Evolutionary conservation across 1,140 invertebrate genomes (phyloP).

Genomic region (Scaptomyza pallida): DNA sequence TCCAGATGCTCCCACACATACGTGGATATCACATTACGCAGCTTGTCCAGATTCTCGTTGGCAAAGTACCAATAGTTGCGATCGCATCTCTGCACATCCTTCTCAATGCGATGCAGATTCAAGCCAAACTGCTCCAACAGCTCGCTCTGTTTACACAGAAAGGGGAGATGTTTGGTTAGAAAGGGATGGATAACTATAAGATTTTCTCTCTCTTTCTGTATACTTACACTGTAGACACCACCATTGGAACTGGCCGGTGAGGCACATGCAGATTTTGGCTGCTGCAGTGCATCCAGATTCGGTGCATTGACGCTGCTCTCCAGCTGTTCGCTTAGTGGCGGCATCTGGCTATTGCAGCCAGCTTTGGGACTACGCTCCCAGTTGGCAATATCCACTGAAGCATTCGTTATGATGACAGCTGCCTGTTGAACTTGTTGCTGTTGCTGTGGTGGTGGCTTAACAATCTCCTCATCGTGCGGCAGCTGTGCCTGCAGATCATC

Average conservation of each 20-base stretch:
- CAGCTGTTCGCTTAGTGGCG: slow-evolving; percentile 34
- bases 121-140: slow-evolving; percentile 94
- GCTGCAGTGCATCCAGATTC: slow-evolving; percentile 80
- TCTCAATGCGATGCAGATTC: slow-evolving; percentile 97
- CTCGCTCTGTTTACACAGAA: slow-evolving; percentile 87
- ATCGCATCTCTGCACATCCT: slow-evolving; percentile 97
- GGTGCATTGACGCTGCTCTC: slow-evolving; percentile 2
- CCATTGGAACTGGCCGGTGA: slow-evolving; percentile 94
- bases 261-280: slow-evolving; percentile 87
- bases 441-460: background rate
- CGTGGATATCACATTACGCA: slow-evolving; percentile 98
- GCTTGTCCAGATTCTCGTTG: slow-evolving; percentile 94
- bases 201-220: background rate
- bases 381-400: slow-evolving; percentile 86
- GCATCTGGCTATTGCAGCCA: slow-evolving; percentile 65
- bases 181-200: too few species aligned
- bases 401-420: slow-evolving; percentile 88
- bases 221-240: slow-evolving; percentile 92
- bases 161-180: background rate
- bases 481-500: slow-evolving; percentile 70
- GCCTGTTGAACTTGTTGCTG: slow-evolving; percentile 47
- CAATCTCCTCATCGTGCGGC: slow-evolving; percentile 53
- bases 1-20: slow-evolving; percentile 98
- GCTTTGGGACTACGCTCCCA: slow-evolving; percentile 79
- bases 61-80: slow-evolving; percentile 96